These are phyloP conservation scores for Glareola pratincola DNA, from an alignment of 2,113 vertebrate genomes.

Conservation along the genomic window DNA sequence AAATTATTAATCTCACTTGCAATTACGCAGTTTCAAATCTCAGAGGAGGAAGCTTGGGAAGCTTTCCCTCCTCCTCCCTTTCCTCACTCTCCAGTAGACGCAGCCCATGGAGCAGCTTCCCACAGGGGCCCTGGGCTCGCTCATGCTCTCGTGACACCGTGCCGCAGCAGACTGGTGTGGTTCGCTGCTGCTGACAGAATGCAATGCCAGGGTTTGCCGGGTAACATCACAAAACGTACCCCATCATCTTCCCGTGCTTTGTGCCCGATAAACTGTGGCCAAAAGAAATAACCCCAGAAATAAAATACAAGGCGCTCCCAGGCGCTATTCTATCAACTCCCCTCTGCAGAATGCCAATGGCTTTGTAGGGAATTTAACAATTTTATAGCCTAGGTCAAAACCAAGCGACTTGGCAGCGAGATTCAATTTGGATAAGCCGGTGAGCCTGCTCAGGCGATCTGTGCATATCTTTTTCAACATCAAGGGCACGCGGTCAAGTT, in stretches of 20 bases:
- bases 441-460: neutral
- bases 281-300: neutral
- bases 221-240: neutral
- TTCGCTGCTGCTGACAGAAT: neutral
- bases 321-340: neutral
- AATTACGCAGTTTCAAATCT: neutral
- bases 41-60: neutral
- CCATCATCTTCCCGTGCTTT: neutral
- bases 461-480: neutral
- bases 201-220: neutral
- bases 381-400: neutral
- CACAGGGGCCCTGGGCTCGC: neutral
- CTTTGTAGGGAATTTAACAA: neutral
- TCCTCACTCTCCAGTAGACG: neutral
- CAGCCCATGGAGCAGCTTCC: neutral
- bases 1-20: neutral
- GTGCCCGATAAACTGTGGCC: neutral
- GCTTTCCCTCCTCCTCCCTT: neutral
- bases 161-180: neutral
- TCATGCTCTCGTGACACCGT: rapidly evolving
- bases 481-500: neutral
- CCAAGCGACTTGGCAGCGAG: neutral
- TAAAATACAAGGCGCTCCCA: neutral
- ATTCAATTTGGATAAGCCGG: slow-evolving; percentile 6
- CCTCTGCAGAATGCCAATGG: neutral